Conservation (phyloP, 2,113 vertebrate genomes). For the Gracilinanus agilis region DNA sequence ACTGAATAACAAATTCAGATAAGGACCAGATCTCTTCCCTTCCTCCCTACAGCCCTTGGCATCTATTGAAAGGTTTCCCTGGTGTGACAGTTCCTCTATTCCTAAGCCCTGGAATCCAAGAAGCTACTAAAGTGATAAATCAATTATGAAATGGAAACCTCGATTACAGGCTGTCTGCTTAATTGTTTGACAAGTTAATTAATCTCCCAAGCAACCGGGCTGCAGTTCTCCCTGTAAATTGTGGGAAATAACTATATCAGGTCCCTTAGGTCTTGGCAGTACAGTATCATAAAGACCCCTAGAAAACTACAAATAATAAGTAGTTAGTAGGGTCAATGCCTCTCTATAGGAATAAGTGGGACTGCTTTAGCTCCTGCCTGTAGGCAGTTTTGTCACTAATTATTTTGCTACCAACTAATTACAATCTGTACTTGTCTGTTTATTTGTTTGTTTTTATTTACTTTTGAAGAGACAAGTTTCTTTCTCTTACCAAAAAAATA, state of each 20-base stretch:
- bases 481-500: conserved; percentile 49
- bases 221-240: conserved; percentile 77
- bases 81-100: conserved; percentile 1
- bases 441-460: conserved; percentile 50
- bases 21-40: not conserved
- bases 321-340: conserved; percentile 79
- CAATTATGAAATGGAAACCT: conserved; percentile 83
- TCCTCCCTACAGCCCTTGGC: not conserved
- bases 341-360: conserved; percentile 61
- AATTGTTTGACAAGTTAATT: conserved; percentile 89
- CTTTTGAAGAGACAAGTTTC: conserved; percentile 67
- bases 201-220: conserved; percentile 83
- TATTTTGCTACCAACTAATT: conserved; percentile 78
- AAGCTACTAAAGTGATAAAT: conserved; percentile 84
- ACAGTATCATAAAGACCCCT: conserved; percentile 69
- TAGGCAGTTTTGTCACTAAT: conserved; percentile 77
- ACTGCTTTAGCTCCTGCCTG: conserved; percentile 65
- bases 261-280: conserved; percentile 78
- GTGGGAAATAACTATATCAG: conserved; percentile 72
- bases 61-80: conserved; percentile 33
- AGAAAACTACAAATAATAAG: conserved; percentile 74
- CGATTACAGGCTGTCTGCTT: conserved; percentile 84
- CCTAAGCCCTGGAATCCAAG: conserved; percentile 66
- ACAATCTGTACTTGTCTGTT: conserved; percentile 59
- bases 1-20: rapidly evolving